Conservation (phyloP, 2,113 vertebrate species). For the Mesoclemmys tuberculata region DNA sequence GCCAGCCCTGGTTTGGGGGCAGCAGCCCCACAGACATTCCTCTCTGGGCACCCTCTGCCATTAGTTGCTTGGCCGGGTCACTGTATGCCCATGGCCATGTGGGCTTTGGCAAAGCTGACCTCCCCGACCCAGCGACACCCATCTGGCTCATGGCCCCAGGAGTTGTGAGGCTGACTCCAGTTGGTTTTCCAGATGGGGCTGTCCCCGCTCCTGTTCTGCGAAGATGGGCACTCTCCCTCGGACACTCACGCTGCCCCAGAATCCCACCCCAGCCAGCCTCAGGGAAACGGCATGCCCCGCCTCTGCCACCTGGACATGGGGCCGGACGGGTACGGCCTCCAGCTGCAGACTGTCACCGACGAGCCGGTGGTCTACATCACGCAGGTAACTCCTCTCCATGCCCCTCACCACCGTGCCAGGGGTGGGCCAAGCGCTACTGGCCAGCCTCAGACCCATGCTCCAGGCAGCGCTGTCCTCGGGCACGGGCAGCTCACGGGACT, state of each 20-base stretch:
- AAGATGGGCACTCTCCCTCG: slow-evolving; percentile 46
- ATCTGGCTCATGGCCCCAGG: fast-evolving
- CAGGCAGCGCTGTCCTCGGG: neutral
- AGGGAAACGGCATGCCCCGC: slow-evolving; percentile 28
- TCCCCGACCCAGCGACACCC: neutral
- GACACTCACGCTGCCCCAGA: neutral
- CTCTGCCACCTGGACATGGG: slow-evolving; percentile 70
- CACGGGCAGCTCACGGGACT: neutral
- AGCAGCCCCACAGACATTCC: neutral
- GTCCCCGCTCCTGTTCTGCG: slow-evolving; percentile 88
- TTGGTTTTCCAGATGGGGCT: slow-evolving; percentile 84
- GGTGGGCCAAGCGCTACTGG: neutral
- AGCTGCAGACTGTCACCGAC: slow-evolving; percentile 67
- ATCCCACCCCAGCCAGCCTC: neutral
- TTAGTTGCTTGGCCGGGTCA: no score
- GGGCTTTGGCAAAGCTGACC: neutral
- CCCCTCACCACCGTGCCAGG: neutral
- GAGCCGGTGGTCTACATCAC: slow-evolving; percentile 73
- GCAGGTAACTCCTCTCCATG: slow-evolving; percentile 71
- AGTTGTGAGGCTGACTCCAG: fast-evolving
- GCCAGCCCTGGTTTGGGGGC: neutral
- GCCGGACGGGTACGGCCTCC: slow-evolving; percentile 77
- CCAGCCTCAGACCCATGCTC: neutral
- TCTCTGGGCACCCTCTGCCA: neutral
- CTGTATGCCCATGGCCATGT: neutral